A percentile compares a stretch with the other conserved stretches of the same genome.
phyloP scores from a whole-genome alignment of 2,888 invertebrate species.

The Ecdyonurus torrentis region DNA sequence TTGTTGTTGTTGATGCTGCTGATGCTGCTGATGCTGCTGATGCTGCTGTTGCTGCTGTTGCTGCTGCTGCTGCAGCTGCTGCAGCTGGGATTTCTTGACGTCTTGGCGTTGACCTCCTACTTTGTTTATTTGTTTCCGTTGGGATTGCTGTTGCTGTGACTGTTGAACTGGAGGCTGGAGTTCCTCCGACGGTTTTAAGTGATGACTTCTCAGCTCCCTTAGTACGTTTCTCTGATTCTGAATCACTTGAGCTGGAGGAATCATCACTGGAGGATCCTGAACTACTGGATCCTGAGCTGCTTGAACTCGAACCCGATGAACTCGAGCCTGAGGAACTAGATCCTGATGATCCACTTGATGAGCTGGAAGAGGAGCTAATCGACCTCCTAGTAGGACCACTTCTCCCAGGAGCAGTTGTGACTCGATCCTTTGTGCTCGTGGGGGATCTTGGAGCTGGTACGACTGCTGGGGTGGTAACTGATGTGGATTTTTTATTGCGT shows the following conservation, averaged over 20 bases:
- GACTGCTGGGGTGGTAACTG: not conserved
- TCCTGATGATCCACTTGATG: not conserved
- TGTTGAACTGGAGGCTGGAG: not conserved
- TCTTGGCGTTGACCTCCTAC: not conserved
- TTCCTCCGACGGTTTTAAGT: not conserved
- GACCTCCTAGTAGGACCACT: not conserved
- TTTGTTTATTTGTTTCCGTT: not conserved
- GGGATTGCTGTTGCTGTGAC: not conserved
- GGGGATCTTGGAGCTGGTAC: not conserved
- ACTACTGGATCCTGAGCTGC: not conserved
- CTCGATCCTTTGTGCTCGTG: not conserved
- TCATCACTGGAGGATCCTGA: not conserved
- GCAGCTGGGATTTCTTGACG: not conserved
- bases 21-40: slow-evolving; percentile 5
- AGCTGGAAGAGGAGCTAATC: not conserved
- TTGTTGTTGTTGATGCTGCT: slow-evolving; percentile 15
- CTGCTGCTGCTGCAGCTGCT: slow-evolving; percentile 13
- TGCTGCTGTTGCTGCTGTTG: slow-evolving; percentile 17
- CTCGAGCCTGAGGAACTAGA: not conserved
- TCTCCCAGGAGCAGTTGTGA: not conserved
- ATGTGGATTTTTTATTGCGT: not conserved
- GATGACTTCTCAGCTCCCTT: slow-evolving; percentile 7
- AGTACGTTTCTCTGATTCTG: not conserved
- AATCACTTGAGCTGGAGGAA: not conserved
- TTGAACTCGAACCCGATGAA: not conserved